These are phyloP conservation scores for Sceliomorpha sp. DNA, from an alignment of 2,888 invertebrate species.

Conservation along the genomic window DNA sequence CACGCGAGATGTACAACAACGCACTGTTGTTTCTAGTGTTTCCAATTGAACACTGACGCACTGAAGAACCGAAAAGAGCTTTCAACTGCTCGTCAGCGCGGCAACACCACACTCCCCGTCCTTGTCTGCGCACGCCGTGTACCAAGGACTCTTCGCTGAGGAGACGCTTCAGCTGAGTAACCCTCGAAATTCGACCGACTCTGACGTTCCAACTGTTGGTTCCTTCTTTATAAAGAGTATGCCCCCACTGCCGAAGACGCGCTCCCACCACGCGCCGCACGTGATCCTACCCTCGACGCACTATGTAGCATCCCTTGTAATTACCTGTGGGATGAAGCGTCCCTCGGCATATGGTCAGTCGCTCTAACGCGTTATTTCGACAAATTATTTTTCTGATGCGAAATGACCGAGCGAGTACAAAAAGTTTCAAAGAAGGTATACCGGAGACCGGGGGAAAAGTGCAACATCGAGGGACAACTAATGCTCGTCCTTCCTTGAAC, in stretches of 20 bases:
- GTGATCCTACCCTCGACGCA: conserved; percentile 45
- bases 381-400: conserved; percentile 68
- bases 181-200: conserved; percentile 30
- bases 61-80: neutral
- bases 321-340: conserved; percentile 70
- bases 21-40: too few relatives aligned
- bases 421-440: too few relatives aligned
- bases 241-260: conserved; percentile 72
- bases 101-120: too few relatives aligned
- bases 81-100: too few relatives aligned
- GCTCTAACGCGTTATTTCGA: conserved; percentile 67
- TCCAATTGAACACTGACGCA: conserved; percentile 8
- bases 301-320: conserved; percentile 76
- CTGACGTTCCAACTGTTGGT: conserved; percentile 64
- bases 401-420: too few relatives aligned
- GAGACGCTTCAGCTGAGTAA: too few relatives aligned
- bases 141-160: too few relatives aligned
- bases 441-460: too few relatives aligned
- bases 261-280: conserved; percentile 62
- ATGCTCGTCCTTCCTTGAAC: conserved; percentile 8
- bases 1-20: too few relatives aligned
- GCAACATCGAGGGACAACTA: too few relatives aligned
- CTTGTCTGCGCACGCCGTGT: too few relatives aligned
- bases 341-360: conserved; percentile 72
- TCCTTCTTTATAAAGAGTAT: too few relatives aligned